phyloP scores from a whole-genome alignment of 2,113 vertebrate genomes.

The Melanerpes formicivorus region DNA sequence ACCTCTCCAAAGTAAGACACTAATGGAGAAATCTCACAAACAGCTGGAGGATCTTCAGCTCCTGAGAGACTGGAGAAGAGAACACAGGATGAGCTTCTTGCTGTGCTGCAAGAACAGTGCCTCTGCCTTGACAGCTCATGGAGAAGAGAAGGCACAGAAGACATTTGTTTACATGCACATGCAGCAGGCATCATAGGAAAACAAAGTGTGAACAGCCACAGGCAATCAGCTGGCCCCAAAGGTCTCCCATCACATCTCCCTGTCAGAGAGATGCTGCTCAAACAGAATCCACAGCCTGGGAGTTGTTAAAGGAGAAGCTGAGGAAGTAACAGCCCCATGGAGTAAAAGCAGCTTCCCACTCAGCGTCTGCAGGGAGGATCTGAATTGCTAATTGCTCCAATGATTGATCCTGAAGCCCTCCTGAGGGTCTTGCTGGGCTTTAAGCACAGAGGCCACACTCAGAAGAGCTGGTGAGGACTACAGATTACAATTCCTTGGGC shows the following conservation, averaged over 20 bases:
- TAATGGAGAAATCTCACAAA: conserved; percentile 92
- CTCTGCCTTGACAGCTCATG: background rate
- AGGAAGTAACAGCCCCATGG: background rate
- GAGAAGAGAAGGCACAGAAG: background rate
- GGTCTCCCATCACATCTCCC: background rate
- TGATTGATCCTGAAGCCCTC: background rate
- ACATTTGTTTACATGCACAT: background rate
- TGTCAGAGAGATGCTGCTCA: background rate
- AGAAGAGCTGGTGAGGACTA: background rate
- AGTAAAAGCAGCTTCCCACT: background rate
- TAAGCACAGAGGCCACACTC: background rate
- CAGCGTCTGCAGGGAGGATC: background rate
- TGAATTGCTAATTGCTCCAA: background rate
- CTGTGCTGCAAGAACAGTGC: background rate
- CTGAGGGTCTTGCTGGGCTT: background rate
- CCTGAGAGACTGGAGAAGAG: conserved; percentile 63
- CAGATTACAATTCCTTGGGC: background rate
- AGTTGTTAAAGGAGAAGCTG: background rate
- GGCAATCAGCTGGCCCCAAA: background rate
- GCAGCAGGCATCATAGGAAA: background rate
- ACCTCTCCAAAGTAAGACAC: conserved; percentile 96
- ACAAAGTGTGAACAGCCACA: background rate
- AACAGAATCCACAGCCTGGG: background rate
- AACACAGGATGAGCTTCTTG: background rate
- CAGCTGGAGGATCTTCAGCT: conserved; percentile 66